A percentile compares a stretch with the other conserved stretches of the same genome.
These are phyloP conservation scores for Dicyrtoma fusca DNA, from an alignment of 2,888 invertebrate species.

Conservation along the genomic window DNA sequence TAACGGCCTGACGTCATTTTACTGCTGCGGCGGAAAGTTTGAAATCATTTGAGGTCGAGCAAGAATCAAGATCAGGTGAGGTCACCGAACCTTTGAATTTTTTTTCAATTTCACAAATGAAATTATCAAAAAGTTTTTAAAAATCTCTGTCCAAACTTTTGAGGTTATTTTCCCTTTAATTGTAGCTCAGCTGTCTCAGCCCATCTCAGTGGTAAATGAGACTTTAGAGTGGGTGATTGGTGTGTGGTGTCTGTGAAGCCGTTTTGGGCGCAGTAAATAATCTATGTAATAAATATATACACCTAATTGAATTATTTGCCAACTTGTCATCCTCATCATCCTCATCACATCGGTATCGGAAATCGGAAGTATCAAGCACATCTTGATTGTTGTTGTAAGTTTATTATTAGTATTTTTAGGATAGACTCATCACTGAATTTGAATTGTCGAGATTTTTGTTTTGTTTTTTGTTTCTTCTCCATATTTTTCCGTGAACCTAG, in stretches of 20 bases:
- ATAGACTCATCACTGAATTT: too few relatives aligned
- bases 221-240: background rate
- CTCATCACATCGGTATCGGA: too few relatives aligned
- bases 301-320: constrained; percentile 1
- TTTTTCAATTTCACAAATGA: background rate
- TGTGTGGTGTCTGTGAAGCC: background rate
- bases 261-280: constrained; percentile 18
- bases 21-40: constrained; percentile 7
- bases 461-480: too few relatives aligned
- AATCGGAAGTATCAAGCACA: background rate
- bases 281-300: background rate
- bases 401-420: too few relatives aligned
- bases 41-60: constrained; percentile 23
- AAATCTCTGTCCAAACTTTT: too few relatives aligned
- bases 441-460: too few relatives aligned
- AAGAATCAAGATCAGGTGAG: constrained; percentile 18
- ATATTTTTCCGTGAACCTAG: too few relatives aligned
- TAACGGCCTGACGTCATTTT: constrained; percentile 18
- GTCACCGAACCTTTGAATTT: constrained; percentile 21
- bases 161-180: background rate
- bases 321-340: constrained; percentile 23
- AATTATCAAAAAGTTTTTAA: too few relatives aligned
- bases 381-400: constrained; percentile 10
- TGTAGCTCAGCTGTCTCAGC: background rate
- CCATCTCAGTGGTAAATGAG: constrained; percentile 15